Base-by-base conservation (phyloP, 2,888 invertebrate species). In the Argyresthia albistria region DNA sequence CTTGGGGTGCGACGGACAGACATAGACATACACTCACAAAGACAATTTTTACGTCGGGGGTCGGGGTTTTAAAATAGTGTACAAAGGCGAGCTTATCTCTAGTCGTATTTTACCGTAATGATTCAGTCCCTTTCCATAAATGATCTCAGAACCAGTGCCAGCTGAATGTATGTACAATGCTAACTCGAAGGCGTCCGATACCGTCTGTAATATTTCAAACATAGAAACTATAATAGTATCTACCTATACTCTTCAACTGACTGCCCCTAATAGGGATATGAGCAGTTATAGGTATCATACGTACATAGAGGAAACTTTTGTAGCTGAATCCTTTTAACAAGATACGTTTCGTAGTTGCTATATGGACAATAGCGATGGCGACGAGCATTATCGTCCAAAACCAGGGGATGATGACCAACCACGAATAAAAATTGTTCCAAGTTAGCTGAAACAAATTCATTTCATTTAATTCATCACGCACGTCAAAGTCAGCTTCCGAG, bases 111-210 rank as follows among this genome's bases (percentile, higher is more conserved):
- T 67, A 86, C 86, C 84, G 59, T 69, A 84, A 63, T 71, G 69
- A 61, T 86, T 81, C 42, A 87, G 63, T 55, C 80, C 84, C 69
- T 86, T 87, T 52, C 86, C 86, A 55, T 70, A 70, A 58, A 87
- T 70, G 7, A 82, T 60, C 65, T 86, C 86, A 11, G 83, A 77
- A 43, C 86, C 86, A 10, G 76, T 64, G 58, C 81, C 66, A 8
- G 74, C 66, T 6, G 81, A 71, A 62, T 87, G 84, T 51, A 82
- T 74, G 59, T 83, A 86, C 0, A 84, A 62, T 4, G 80, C 71
- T 10, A 79, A 66, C 60, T 80, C 73, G 12, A 84, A 58, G 15
- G 79, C 81, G 57, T 82, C 80, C 35, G 70, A 62, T 46, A 79
- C 46, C 42, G 66, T 65, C 86, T 86, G 59, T 14, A 10, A 25